Percentiles rank a stretch among this genome's conserved stretches.
Conservation (phyloP, 2,797 vertebrate species). For the Apogon talboti region DNA sequence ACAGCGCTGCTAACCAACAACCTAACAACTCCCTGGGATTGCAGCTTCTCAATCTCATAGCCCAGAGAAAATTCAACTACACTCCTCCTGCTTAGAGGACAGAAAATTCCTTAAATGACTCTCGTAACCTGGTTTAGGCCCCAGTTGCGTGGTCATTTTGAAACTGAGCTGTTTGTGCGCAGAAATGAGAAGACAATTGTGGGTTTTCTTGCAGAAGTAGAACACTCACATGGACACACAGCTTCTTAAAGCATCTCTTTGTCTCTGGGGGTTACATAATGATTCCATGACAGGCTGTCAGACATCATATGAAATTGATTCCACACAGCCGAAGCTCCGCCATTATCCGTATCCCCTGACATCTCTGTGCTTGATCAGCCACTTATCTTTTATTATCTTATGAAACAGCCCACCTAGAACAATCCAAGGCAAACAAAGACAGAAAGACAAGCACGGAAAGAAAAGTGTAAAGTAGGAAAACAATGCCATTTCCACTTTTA, state of each 20-base stretch:
- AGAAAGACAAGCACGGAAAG: background rate
- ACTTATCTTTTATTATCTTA: conserved; percentile 25
- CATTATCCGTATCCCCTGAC: conserved; percentile 41
- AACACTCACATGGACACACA: conserved; percentile 23
- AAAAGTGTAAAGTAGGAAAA: conserved; percentile 17
- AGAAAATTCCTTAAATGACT: conserved; percentile 43
- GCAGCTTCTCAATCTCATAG: conserved; percentile 8
- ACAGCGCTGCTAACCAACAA: conserved; percentile 29
- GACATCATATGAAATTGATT: conserved; percentile 76
- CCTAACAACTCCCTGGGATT: conserved; percentile 34
- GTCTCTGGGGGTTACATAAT: conserved; percentile 70
- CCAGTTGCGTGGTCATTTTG: conserved; percentile 30
- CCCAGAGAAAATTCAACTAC: conserved; percentile 14
- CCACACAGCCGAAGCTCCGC: conserved; percentile 46
- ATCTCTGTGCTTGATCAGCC: conserved; percentile 19
- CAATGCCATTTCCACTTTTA: background rate
- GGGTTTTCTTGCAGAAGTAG: conserved; percentile 25
- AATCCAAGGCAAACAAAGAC: conserved; percentile 6
- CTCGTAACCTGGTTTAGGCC: conserved; percentile 46
- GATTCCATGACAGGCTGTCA: conserved; percentile 70
- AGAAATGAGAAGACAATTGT: conserved; percentile 55
- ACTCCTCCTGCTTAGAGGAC: conserved; percentile 8
- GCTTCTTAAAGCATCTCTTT: conserved; percentile 70
- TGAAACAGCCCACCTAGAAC: conserved; percentile 4
- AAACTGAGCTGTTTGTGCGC: conserved; percentile 39